Conservation (phyloP, 2,888 invertebrate species). For the Mythimna pallens region DNA sequence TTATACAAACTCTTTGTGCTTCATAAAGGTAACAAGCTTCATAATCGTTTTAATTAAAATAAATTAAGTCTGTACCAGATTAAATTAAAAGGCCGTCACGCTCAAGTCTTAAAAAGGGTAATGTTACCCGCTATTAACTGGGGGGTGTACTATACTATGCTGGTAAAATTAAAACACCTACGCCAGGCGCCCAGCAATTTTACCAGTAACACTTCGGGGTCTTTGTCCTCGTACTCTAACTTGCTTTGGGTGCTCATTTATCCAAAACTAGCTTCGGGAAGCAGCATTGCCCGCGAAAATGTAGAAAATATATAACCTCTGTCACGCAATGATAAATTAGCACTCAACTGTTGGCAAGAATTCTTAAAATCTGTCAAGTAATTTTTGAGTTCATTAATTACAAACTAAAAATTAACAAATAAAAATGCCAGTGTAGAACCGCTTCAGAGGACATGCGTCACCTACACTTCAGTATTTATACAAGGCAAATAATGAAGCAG, state of each 20-base stretch:
- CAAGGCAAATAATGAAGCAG: no score
- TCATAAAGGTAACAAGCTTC: conserved; percentile 9
- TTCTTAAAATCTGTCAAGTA: no score
- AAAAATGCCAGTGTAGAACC: no score
- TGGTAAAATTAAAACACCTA: conserved; percentile 33
- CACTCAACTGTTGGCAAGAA: no score
- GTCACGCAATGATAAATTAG: no score
- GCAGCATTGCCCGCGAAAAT: no score
- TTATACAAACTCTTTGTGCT: conserved; percentile 27
- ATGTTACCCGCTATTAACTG: conserved; percentile 12
- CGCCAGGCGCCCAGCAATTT: background rate
- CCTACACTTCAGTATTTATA: no score
- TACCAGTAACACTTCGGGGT: background rate
- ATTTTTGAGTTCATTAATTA: no score
- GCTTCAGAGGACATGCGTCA: no score
- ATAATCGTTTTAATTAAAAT: conserved; percentile 50
- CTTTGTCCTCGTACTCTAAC: background rate
- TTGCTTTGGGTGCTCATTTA: background rate
- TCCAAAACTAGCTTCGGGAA: no score
- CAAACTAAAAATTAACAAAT: no score
- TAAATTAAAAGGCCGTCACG: conserved; percentile 50
- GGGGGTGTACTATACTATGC: conserved; percentile 4
- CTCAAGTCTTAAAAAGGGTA: conserved; percentile 24
- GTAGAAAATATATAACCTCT: no score
- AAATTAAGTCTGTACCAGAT: conserved; percentile 29